These are phyloP conservation scores for Poeciliopsis gracilis DNA, from an alignment of 2,797 vertebrate genomes.

Conservation along the genomic window DNA sequence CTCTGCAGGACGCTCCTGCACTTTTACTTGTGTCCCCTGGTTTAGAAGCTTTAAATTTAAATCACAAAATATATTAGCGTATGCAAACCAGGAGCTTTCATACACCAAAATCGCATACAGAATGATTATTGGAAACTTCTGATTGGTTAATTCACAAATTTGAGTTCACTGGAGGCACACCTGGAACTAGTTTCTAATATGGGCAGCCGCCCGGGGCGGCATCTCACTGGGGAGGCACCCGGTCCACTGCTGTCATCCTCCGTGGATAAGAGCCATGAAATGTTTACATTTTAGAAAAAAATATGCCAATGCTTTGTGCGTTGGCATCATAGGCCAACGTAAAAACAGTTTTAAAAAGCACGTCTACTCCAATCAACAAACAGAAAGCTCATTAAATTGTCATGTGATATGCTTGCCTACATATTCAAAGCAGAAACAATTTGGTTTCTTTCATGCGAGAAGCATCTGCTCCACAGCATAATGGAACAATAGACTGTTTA, in stretches of 20 bases:
- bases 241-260: neutral
- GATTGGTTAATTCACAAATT: neutral
- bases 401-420: neutral
- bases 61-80: neutral
- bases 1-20: neutral
- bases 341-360: neutral
- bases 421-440: neutral
- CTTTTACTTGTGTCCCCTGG: neutral
- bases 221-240: too few species aligned
- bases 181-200: neutral
- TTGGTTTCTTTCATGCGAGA: neutral
- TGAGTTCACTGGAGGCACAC: neutral
- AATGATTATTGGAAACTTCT: neutral
- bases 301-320: neutral
- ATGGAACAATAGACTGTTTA: constrained; percentile 3
- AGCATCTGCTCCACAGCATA: neutral
- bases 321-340: neutral
- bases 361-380: too few species aligned
- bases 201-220: too few species aligned
- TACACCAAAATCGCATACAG: neutral
- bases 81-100: neutral
- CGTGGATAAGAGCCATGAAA: neutral
- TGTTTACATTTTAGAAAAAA: neutral
- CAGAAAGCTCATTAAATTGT: neutral
- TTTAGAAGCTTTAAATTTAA: neutral